Evolutionary conservation across 1,140 invertebrate species (phyloP).

Genomic region (Procambarus virginalis): DNA sequence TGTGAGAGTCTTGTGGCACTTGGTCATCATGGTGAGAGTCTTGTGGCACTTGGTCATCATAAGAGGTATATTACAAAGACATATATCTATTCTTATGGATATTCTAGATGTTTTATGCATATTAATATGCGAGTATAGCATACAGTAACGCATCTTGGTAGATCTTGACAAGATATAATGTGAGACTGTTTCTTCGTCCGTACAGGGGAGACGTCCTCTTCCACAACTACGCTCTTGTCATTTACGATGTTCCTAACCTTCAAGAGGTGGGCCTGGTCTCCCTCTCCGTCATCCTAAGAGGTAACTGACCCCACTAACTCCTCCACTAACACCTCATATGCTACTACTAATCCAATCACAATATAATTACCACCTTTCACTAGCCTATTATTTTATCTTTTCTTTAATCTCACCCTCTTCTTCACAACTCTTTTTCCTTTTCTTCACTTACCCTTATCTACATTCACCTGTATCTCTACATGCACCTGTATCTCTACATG

Average conservation of each 20-base stretch:
- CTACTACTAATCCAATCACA: not conserved
- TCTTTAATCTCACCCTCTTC: constrained; percentile 3
- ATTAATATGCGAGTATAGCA: too few relatives aligned
- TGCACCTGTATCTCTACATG: too few relatives aligned
- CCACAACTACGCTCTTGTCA: constrained; percentile 90
- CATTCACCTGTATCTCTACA: too few relatives aligned
- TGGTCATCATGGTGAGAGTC: too few relatives aligned
- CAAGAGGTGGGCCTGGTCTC: constrained; percentile 88
- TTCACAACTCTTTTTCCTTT: constrained; percentile 2
- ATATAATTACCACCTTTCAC: not conserved
- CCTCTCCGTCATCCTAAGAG: constrained; percentile 86
- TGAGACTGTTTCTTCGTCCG: not conserved
- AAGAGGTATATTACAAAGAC: too few relatives aligned
- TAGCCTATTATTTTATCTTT: not conserved
- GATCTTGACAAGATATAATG: too few relatives aligned
- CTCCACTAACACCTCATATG: not conserved
- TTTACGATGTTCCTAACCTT: constrained; percentile 81
- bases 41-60: too few relatives aligned
- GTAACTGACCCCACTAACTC: constrained; percentile 72
- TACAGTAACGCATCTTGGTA: too few relatives aligned
- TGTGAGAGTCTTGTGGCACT: too few relatives aligned
- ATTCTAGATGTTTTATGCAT: too few relatives aligned
- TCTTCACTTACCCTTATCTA: not conserved
- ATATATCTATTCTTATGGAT: too few relatives aligned
- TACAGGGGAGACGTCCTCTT: constrained; percentile 74